Evolutionary conservation across 2,797 vertebrate species (phyloP).

Genomic region (Sandelia bainsii): DNA sequence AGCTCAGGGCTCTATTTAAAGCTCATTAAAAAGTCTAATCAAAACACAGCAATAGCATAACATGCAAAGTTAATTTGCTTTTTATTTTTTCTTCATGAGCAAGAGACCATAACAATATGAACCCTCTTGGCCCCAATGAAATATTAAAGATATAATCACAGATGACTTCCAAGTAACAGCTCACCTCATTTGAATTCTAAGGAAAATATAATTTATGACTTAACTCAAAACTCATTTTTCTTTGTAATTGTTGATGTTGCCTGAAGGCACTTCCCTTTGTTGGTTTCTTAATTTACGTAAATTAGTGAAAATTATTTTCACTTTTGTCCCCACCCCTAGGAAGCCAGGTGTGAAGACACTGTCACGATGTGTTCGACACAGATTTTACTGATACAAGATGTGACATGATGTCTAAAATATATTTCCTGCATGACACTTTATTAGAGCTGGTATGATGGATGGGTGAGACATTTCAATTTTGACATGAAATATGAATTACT

Average conservation of each 20-base stretch:
- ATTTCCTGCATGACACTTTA: conserved; percentile 36
- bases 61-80: conserved; percentile 73
- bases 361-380: conserved; percentile 33
- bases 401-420: conserved; percentile 13
- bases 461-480: conserved; percentile 71
- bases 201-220: conserved; percentile 74
- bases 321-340: conserved; percentile 47
- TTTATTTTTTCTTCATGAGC: conserved; percentile 61
- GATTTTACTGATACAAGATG: conserved; percentile 43
- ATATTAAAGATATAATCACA: conserved; percentile 70
- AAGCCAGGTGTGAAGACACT: conserved; percentile 67
- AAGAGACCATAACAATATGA: conserved; percentile 70
- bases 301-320: conserved; percentile 65
- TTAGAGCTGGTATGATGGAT: conserved; percentile 66
- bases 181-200: conserved; percentile 73
- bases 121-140: conserved; percentile 62
- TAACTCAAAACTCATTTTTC: conserved; percentile 58
- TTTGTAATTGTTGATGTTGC: conserved; percentile 74
- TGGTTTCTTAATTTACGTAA: conserved; percentile 75
- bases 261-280: conserved; percentile 67
- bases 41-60: conserved; percentile 68
- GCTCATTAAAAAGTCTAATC: conserved; percentile 79
- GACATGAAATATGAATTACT: conserved; percentile 76
- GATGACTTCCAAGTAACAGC: conserved; percentile 58
- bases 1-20: conserved; percentile 67